phyloP scores from a whole-genome alignment of 2,113 vertebrate species.

The Rhadina sibilatrix region DNA sequence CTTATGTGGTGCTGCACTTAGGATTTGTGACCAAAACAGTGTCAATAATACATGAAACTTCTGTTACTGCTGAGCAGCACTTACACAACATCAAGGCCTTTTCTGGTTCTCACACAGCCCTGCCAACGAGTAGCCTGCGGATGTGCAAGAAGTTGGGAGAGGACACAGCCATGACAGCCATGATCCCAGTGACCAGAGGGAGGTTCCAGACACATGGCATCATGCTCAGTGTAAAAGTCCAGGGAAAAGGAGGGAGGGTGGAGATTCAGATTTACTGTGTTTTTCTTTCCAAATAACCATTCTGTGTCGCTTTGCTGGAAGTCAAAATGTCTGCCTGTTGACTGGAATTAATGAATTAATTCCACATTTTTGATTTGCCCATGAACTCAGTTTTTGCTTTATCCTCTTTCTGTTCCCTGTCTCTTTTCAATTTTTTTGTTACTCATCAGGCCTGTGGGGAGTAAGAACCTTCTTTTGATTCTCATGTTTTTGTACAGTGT shows the following conservation, averaged over 20 bases:
- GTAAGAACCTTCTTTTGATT: background rate
- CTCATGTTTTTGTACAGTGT: background rate
- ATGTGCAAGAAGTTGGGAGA: background rate
- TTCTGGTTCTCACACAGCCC: background rate
- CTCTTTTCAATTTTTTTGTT: background rate
- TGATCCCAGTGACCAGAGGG: background rate
- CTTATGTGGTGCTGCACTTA: background rate
- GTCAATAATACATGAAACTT: background rate
- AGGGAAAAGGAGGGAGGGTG: background rate
- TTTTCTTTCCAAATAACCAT: background rate
- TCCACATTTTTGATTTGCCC: background rate
- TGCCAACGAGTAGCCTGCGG: background rate
- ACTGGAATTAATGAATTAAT: background rate
- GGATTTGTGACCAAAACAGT: background rate
- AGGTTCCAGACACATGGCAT: background rate
- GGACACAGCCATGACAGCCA: background rate
- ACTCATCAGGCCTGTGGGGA: background rate
- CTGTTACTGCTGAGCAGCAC: background rate
- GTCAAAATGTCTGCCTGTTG: background rate
- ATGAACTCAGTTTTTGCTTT: background rate
- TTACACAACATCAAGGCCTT: background rate
- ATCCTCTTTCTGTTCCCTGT: background rate
- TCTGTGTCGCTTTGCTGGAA: background rate
- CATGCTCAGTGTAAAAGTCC: background rate
- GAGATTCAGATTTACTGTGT: rapidly evolving